Evolutionary conservation across 2,888 invertebrate genomes (phyloP).

Genomic region (Beris morrisii): DNA sequence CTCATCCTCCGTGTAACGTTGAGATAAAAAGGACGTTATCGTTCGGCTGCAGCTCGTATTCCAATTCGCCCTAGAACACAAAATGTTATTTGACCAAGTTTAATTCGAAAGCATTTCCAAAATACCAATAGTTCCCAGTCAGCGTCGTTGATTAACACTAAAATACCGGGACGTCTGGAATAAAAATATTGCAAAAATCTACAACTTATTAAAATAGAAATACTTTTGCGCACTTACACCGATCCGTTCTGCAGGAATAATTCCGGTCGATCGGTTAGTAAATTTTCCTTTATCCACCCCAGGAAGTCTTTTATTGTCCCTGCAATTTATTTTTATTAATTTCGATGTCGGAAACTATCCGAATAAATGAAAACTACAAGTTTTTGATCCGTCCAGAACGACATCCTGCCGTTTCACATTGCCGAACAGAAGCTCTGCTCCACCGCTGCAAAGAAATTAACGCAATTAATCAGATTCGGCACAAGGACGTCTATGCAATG

Average conservation of each 20-base stretch:
- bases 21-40: constrained; percentile 82
- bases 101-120: constrained; percentile 46
- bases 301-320: constrained; percentile 76
- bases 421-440: constrained; percentile 87
- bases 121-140: constrained; percentile 82
- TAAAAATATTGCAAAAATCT: constrained; percentile 47
- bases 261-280: constrained; percentile 82
- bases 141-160: constrained; percentile 90
- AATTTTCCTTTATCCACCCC: constrained; percentile 81
- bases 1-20: constrained; percentile 79
- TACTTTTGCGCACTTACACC: constrained; percentile 49
- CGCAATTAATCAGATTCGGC: constrained; percentile 36
- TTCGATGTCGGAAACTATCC: background rate
- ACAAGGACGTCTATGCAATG: constrained; percentile 5
- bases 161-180: constrained; percentile 77
- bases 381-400: constrained; percentile 62
- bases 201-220: background rate
- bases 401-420: constrained; percentile 75
- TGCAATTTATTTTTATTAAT: constrained; percentile 39
- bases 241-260: constrained; percentile 60
- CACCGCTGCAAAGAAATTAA: constrained; percentile 68
- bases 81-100: no score
- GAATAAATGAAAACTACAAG: constrained; percentile 46
- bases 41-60: constrained; percentile 68
- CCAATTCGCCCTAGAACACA: constrained; percentile 63